Evolutionary conservation across 2,888 invertebrate genomes (phyloP).

Genomic region (Cryptus armator): DNA sequence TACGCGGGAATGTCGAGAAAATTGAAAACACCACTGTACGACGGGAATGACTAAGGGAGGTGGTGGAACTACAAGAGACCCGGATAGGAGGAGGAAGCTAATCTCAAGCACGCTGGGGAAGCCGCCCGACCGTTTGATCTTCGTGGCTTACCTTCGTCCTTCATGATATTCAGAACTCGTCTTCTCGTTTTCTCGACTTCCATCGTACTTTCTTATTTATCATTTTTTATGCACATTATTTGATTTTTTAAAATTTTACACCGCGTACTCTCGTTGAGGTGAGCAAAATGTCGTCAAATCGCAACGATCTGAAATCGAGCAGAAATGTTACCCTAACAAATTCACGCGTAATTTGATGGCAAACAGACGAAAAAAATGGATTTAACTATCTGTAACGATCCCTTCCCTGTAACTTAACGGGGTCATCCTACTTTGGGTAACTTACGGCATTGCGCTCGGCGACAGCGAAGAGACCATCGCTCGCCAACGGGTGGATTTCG

Average conservation of each 20-base stretch:
- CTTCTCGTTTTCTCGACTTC: conserved; percentile 29
- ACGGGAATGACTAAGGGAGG: not conserved
- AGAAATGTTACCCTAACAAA: not conserved
- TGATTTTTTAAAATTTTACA: no score
- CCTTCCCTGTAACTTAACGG: not conserved
- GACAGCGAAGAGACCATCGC: not conserved
- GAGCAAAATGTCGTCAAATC: no score
- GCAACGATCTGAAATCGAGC: no score
- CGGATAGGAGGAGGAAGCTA: conserved; percentile 58
- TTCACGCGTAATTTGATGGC: not conserved
- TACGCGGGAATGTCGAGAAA: conserved; percentile 46
- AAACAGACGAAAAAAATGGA: not conserved
- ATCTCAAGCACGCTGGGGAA: conserved; percentile 66
- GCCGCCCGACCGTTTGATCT: conserved; percentile 67
- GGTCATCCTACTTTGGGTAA: not conserved
- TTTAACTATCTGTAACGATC: not conserved
- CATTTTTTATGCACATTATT: not conserved
- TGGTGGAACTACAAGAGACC: conserved; percentile 25
- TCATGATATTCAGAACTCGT: conserved; percentile 9
- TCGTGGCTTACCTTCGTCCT: conserved; percentile 46
- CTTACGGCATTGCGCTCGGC: not conserved
- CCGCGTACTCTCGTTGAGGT: no score
- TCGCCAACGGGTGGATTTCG: not conserved
- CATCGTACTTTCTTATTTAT: not conserved
- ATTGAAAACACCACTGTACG: conserved; percentile 57